phyloP scores from a whole-genome alignment of 1,140 invertebrate genomes.

The Lucilia sericata region DNA sequence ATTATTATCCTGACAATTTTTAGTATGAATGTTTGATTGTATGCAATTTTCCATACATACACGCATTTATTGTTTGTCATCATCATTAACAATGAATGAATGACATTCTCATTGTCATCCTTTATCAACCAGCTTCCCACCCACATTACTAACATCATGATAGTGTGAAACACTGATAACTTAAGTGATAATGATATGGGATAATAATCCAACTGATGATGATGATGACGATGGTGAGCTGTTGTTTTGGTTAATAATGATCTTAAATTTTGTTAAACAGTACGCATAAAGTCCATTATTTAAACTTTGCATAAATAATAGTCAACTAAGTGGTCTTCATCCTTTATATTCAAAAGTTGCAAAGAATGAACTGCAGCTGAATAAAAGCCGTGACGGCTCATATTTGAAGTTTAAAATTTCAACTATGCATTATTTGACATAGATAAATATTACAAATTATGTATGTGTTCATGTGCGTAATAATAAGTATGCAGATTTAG shows the following conservation, averaged over 20 bases:
- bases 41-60: neutral
- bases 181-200: neutral
- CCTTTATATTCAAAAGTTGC: neutral
- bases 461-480: neutral
- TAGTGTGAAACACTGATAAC: neutral
- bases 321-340: neutral
- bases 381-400: neutral
- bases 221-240: neutral
- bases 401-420: neutral
- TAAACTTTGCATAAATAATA: neutral
- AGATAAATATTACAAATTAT: neutral
- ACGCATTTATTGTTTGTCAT: constrained; percentile 2
- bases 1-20: constrained; percentile 16
- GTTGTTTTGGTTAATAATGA: constrained; percentile 7
- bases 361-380: too few species aligned
- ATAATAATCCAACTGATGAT: neutral
- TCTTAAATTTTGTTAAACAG: neutral
- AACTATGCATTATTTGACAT: constrained; percentile 14
- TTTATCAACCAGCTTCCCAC: neutral
- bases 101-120: neutral
- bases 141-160: neutral
- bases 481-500: neutral
- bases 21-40: neutral
- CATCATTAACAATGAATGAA: neutral
- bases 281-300: neutral